Percentiles rank a stretch among this genome's conserved stretches.
Conservation (phyloP, 2,113 vertebrate species). For the Salvelinus alpinus region DNA sequence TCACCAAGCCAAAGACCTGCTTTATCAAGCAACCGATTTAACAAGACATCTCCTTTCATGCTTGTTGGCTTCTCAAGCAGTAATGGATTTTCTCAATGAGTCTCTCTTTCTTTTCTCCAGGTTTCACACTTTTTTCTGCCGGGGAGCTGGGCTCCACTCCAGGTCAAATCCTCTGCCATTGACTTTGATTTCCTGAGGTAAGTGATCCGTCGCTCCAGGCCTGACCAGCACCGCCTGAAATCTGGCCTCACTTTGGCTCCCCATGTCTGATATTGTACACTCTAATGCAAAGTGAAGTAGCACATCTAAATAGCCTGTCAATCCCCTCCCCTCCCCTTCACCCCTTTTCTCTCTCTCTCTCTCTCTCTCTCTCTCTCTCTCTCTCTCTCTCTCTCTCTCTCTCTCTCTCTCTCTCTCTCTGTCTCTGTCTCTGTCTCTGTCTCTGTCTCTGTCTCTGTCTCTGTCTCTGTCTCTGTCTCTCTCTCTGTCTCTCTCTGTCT, state of each 20-base stretch:
- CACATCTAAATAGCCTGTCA: conserved; percentile 91
- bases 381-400: no score
- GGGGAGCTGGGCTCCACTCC: conserved; percentile 79
- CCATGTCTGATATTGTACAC: conserved; percentile 84
- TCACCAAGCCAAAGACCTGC: conserved; percentile 63
- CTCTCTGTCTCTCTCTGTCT: not conserved
- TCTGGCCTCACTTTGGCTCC: conserved; percentile 75
- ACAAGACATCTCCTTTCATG: conserved; percentile 75
- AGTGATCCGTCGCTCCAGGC: conserved; percentile 81
- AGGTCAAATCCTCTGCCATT: conserved; percentile 74
- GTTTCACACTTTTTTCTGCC: conserved; percentile 83
- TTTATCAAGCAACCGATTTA: conserved; percentile 74
- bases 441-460: no score
- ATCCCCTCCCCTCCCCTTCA: conserved; percentile 45
- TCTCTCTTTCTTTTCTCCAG: conserved; percentile 73
- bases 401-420: no score
- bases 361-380: conserved; percentile 24
- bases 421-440: not conserved
- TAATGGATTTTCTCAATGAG: conserved; percentile 76
- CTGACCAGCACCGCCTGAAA: conserved; percentile 64
- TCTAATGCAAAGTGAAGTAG: conserved; percentile 92
- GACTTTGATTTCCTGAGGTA: conserved; percentile 86
- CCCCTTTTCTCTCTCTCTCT: conserved; percentile 65
- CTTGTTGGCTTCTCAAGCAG: conserved; percentile 66
- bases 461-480: not conserved